Percentiles rank a stretch among this genome's conserved stretches.
Conservation (phyloP, 2,113 vertebrate genomes). For the Thunnus maccoyii region DNA sequence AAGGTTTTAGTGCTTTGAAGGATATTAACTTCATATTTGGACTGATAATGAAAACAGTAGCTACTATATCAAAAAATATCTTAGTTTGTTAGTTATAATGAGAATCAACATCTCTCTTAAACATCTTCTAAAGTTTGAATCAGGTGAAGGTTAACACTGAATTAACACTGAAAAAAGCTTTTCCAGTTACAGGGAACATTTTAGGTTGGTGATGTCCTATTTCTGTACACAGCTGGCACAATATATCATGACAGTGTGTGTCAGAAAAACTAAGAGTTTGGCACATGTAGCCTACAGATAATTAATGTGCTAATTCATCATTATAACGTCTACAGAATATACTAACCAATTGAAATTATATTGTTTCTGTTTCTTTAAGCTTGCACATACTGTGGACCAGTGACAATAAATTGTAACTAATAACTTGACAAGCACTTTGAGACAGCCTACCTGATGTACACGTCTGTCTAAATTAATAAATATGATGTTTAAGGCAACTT, state of each 20-base stretch:
- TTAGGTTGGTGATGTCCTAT: constrained; percentile 42
- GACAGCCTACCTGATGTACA: neutral
- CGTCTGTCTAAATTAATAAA: neutral
- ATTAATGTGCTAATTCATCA: neutral
- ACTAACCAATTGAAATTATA: neutral
- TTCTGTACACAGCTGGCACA: constrained; percentile 58
- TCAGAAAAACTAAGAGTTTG: constrained; percentile 4
- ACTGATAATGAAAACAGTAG: too few relatives aligned
- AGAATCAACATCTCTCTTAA: neutral
- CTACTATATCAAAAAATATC: too few relatives aligned
- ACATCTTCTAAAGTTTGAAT: neutral
- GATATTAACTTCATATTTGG: neutral
- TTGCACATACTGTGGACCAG: neutral
- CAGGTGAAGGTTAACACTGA: neutral
- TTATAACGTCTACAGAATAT: neutral
- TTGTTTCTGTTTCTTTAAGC: neutral
- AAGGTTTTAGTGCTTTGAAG: neutral
- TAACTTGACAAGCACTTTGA: neutral
- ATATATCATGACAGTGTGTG: constrained; percentile 13
- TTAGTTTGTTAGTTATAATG: too few relatives aligned
- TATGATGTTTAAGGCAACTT: neutral
- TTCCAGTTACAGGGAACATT: neutral
- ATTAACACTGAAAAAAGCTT: neutral
- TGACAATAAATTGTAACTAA: neutral
- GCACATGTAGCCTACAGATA: neutral